Conservation (phyloP, 2,113 vertebrate genomes). For the Formicarius rufipectus region DNA sequence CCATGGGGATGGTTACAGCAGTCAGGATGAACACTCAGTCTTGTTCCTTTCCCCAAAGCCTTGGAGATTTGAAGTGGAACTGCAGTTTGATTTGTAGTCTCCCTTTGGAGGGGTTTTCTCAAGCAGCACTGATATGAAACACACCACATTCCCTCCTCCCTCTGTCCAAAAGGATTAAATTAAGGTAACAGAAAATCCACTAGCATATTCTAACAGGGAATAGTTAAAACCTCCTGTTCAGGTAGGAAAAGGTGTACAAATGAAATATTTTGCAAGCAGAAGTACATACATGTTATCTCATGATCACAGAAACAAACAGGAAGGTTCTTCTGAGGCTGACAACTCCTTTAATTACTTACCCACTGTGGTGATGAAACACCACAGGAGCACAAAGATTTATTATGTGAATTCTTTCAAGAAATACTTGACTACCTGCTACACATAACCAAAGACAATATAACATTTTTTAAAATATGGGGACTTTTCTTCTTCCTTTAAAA, state of each 20-base stretch:
- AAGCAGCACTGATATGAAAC: background rate
- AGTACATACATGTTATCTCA: background rate
- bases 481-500: background rate
- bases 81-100: background rate
- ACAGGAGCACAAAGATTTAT: background rate
- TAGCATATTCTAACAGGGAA: background rate
- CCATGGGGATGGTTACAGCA: background rate
- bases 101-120: background rate
- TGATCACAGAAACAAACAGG: background rate
- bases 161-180: background rate
- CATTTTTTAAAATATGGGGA: background rate
- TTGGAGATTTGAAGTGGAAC: background rate
- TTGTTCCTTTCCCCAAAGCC: background rate
- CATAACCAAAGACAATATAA: background rate
- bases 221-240: background rate
- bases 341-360: background rate
- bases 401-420: background rate
- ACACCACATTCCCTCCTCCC: accelerated
- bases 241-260: background rate
- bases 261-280: background rate
- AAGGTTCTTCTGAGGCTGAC: background rate
- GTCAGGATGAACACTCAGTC: background rate
- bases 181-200: background rate
- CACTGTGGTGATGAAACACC: background rate
- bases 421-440: background rate